These are phyloP conservation scores for Ara ararauna DNA, from an alignment of 2,797 vertebrate species.

Conservation along the genomic window DNA sequence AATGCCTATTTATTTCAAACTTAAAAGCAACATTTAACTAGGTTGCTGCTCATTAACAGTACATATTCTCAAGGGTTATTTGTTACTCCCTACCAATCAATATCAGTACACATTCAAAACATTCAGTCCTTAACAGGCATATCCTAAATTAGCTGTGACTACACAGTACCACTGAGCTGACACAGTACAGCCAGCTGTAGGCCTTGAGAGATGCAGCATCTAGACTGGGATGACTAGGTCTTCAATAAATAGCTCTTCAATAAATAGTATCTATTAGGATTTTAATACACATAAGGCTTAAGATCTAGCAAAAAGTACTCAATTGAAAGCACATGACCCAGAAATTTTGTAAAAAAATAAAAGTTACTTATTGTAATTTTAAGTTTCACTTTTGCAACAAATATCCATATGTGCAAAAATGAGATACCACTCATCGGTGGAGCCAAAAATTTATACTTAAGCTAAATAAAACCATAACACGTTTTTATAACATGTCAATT, in stretches of 20 bases:
- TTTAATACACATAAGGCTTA: background rate
- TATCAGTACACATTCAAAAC: background rate
- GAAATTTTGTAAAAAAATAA: background rate
- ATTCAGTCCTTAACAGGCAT: background rate
- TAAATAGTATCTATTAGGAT: background rate
- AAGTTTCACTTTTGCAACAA: background rate
- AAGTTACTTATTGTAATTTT: background rate
- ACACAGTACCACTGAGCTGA: background rate
- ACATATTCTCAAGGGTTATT: background rate
- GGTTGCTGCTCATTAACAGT: background rate
- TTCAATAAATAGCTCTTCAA: background rate
- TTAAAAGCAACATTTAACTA: background rate
- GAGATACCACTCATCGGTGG: background rate
- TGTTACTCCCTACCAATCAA: background rate
- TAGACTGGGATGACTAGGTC: background rate
- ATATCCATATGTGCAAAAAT: background rate
- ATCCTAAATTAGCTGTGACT: background rate
- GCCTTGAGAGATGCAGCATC: background rate
- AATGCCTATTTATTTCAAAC: background rate
- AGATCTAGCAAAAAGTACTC: background rate
- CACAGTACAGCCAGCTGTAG: background rate
- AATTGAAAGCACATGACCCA: background rate
- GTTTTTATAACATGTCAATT: background rate
- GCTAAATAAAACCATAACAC: background rate
- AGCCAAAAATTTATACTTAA: background rate